Conservation (phyloP, 2,888 invertebrate species). For the Tiliacea aurago region DNA sequence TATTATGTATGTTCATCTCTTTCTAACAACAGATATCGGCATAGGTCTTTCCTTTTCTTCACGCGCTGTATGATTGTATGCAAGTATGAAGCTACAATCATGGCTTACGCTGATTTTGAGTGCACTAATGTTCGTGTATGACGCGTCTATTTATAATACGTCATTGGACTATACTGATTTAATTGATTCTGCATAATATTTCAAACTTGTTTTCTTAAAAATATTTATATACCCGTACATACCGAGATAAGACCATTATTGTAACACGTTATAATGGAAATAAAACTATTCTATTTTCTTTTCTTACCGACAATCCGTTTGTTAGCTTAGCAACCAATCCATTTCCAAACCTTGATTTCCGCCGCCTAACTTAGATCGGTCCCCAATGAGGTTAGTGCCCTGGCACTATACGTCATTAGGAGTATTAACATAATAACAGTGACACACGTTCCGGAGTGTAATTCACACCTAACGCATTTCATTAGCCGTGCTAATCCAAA, state of each 20-base stretch:
- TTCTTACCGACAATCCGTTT: background rate
- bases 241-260: background rate
- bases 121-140: too few relatives aligned
- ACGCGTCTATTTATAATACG: too few relatives aligned
- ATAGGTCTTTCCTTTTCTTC: too few relatives aligned
- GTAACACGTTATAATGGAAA: background rate
- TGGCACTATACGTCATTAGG: slow-evolving; percentile 36
- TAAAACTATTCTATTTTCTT: background rate
- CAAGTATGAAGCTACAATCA: too few relatives aligned
- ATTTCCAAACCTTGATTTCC: slow-evolving; percentile 7
- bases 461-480: slow-evolving; percentile 79
- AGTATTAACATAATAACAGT: slow-evolving; percentile 74
- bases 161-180: background rate
- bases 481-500: slow-evolving; percentile 74
- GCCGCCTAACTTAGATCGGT: background rate
- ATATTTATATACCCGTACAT: background rate
- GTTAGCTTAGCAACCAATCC: background rate
- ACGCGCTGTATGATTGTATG: too few relatives aligned
- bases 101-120: too few relatives aligned
- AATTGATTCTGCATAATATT: background rate
- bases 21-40: too few relatives aligned
- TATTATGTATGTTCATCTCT: too few relatives aligned
- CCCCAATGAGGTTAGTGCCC: too few relatives aligned
- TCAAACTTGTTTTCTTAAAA: background rate
- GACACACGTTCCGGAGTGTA: slow-evolving; percentile 69